Evolutionary conservation across 2,113 vertebrate genomes (phyloP).

Genomic region (Strix aluco): DNA sequence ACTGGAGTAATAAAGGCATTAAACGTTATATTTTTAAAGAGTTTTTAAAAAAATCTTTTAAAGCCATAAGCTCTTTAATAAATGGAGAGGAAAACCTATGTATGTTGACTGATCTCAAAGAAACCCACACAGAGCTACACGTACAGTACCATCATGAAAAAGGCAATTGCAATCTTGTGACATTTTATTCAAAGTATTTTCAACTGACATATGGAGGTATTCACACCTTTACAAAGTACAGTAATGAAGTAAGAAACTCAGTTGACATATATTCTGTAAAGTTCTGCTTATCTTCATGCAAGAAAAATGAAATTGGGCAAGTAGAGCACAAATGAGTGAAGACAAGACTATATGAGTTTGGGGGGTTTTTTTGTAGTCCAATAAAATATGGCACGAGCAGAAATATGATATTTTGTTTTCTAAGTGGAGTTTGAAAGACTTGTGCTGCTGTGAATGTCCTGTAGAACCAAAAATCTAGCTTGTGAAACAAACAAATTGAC

Average conservation of each 20-base stretch:
- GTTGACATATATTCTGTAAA: background rate
- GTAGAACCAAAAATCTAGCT: background rate
- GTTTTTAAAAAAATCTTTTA: background rate
- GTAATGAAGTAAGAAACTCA: background rate
- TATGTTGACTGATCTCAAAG: background rate
- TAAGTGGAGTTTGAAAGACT: background rate
- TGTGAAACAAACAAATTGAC: background rate
- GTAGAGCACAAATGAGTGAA: background rate
- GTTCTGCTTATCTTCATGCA: background rate
- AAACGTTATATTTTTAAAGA: background rate
- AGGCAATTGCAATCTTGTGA: background rate
- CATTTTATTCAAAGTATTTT: background rate
- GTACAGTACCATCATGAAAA: background rate
- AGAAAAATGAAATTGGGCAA: background rate
- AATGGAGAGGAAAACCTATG: background rate
- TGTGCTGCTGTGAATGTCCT: background rate
- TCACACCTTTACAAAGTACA: background rate
- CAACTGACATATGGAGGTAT: background rate
- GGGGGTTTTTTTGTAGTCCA: background rate
- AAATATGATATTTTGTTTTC: background rate
- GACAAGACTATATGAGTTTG: background rate
- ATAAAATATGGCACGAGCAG: background rate
- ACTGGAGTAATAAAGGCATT: background rate
- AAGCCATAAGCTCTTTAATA: background rate
- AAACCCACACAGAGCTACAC: background rate